These are phyloP conservation scores for Sympetrum striolatum DNA, from an alignment of 2,888 invertebrate genomes.

Conservation along the genomic window DNA sequence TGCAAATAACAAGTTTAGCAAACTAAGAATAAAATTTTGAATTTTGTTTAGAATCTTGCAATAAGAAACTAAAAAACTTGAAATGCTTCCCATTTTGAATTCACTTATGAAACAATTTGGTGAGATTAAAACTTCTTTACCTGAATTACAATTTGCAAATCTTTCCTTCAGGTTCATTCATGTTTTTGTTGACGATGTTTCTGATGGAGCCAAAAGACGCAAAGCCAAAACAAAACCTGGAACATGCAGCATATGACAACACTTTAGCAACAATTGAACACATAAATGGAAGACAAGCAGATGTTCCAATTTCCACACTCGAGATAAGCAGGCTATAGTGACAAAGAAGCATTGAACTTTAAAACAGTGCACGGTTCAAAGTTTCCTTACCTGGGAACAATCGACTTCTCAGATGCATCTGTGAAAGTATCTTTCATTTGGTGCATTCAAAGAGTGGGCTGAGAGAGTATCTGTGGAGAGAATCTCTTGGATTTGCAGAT, in stretches of 20 bases:
- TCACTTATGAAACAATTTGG: not conserved
- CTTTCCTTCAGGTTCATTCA: constrained; percentile 71
- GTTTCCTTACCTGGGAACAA: not conserved
- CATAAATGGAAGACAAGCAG: not conserved
- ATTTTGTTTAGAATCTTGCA: constrained; percentile 6
- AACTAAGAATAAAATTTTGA: not conserved
- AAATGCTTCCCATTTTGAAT: too few species aligned
- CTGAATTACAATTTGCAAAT: not conserved
- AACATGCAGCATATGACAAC: constrained; percentile 25
- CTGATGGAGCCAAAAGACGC: constrained; percentile 68
- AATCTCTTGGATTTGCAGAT: not conserved
- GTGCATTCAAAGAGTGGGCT: not conserved
- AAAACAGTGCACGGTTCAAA: not conserved
- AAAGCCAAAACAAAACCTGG: constrained; percentile 17
- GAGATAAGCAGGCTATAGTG: constrained; percentile 32
- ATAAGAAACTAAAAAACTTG: too few species aligned
- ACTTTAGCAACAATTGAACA: constrained; percentile 12
- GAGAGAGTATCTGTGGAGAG: not conserved
- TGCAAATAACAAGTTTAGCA: too few species aligned
- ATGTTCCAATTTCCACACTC: not conserved
- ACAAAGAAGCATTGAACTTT: not conserved
- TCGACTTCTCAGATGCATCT: not conserved
- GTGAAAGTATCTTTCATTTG: not conserved
- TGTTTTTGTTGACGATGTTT: constrained; percentile 83
- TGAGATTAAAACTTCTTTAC: not conserved